These are phyloP conservation scores for Strix occidentalis DNA, from an alignment of 2,797 vertebrate species.

Conservation along the genomic window DNA sequence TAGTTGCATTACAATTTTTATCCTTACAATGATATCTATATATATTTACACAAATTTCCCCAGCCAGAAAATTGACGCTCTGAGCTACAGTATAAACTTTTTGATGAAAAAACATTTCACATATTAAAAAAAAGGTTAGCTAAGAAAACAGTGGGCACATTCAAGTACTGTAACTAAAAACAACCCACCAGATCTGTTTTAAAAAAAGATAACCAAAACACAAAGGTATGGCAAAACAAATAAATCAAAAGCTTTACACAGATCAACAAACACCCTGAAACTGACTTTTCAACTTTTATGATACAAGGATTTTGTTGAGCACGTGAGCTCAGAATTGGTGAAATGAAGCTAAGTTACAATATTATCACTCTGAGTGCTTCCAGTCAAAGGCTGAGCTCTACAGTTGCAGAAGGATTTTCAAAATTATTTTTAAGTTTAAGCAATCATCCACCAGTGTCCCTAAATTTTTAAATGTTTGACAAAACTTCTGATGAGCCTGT, in stretches of 20 bases:
- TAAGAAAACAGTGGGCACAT: neutral
- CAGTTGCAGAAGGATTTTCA: neutral
- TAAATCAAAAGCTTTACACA: neutral
- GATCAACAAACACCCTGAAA: neutral
- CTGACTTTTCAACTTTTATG: neutral
- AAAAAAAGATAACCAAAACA: neutral
- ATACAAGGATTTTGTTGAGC: neutral
- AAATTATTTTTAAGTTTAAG: neutral
- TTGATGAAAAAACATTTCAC: neutral
- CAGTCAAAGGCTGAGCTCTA: neutral
- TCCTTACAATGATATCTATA: neutral
- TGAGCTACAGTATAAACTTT: neutral
- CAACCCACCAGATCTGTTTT: neutral
- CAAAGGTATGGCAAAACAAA: neutral
- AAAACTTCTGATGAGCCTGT: neutral
- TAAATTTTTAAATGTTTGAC: neutral
- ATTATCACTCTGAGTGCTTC: neutral
- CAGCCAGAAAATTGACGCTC: neutral
- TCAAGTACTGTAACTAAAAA: neutral
- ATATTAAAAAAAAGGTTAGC: neutral
- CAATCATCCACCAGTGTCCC: neutral
- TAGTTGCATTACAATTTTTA: neutral
- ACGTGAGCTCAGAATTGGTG: neutral
- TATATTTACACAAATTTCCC: neutral
- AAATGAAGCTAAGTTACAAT: neutral